Base-by-base conservation (phyloP, 1,140 invertebrate species). In the Propsilocerus akamusi region DNA sequence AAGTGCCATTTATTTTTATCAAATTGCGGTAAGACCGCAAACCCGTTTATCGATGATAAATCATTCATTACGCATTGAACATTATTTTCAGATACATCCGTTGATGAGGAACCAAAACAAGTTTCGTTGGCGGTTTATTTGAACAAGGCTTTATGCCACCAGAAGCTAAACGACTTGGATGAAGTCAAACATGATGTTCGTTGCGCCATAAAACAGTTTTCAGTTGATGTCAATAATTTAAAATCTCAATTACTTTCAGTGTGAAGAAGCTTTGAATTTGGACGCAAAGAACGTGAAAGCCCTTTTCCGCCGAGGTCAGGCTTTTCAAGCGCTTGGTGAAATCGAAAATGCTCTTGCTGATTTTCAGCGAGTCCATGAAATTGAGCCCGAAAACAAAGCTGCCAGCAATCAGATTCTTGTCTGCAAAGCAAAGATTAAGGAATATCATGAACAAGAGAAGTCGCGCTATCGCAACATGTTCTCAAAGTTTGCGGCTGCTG, bases 381-480 rank as follows among this genome's bases (percentile, higher is more conserved):
- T 85, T 48, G 86, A 94, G 49, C 71, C 72, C 4, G 59, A 64
- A 50, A 75, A 75, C 56, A 75, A 68, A 70, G 90, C 89, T 10
- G 93, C 91, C 0, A 71, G 74, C 17, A 80, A 86, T 59, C 83
- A 93, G 60, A 68, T 91, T 14, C 59, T 71, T 1, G 57, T 81
- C 17, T 91, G 87, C 64, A 77, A 78, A 48, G 72, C 78, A 50
- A 73, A 80, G 46, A 74, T 94, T 4, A 84, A 83, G 64, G 74
- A 84, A 52, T 77, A 86, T 53, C 72, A 78, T 49, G 70, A 77
- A 32, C 80, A 80, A 54, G 93, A 97, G 62, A 94, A 91, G 69
- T 80, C 86, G 58, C 72, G 90, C 10, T 99, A 94, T 67, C 80
- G 80, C 3, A 93, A 92, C 63, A 96, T 99, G 88, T 97, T 99